Conservation (phyloP, 2,797 vertebrate species). For the Semaprochilodus insignis region DNA sequence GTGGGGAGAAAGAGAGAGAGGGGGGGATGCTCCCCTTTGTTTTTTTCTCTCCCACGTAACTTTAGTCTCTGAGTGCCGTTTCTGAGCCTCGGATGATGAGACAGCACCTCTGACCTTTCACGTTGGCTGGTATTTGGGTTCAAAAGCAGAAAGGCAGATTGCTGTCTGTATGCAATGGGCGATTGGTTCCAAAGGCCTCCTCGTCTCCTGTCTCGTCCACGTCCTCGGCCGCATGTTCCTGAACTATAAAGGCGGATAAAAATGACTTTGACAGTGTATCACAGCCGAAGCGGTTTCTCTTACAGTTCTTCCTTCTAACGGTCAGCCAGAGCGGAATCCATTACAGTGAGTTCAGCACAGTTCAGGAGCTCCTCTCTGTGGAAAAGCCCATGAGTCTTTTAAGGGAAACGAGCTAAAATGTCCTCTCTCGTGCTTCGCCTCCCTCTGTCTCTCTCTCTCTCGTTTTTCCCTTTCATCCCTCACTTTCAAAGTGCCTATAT, state of each 20-base stretch:
- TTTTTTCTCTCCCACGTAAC: slow-evolving; percentile 45
- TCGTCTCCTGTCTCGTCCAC: slow-evolving; percentile 12
- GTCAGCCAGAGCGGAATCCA: slow-evolving; percentile 16
- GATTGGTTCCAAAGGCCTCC: slow-evolving; percentile 40
- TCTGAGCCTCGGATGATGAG: slow-evolving; percentile 40
- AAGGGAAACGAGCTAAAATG: slow-evolving; percentile 46
- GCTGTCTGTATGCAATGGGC: slow-evolving; percentile 13
- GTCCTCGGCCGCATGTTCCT: neutral
- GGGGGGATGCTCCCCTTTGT: slow-evolving; percentile 24
- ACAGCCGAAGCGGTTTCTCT: neutral
- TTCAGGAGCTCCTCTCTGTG: slow-evolving; percentile 40
- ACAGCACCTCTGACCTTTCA: slow-evolving; percentile 52
- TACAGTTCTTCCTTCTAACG: neutral
- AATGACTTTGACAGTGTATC: neutral
- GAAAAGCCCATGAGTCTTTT: slow-evolving; percentile 35
- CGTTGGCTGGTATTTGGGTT: slow-evolving; percentile 61
- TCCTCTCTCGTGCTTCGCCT: slow-evolving; percentile 21
- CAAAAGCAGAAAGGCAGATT: slow-evolving; percentile 53
- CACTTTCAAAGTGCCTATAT: slow-evolving; percentile 33
- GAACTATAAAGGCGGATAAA: slow-evolving; percentile 3
- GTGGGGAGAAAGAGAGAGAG: neutral
- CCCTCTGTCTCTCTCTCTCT: slow-evolving; percentile 10
- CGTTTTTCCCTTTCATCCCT: slow-evolving; percentile 40
- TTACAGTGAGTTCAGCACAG: slow-evolving; percentile 35
- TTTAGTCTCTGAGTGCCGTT: slow-evolving; percentile 49